Evolutionary conservation across 2,888 invertebrate genomes (phyloP).

Genomic region (Xestia rhomboidea): DNA sequence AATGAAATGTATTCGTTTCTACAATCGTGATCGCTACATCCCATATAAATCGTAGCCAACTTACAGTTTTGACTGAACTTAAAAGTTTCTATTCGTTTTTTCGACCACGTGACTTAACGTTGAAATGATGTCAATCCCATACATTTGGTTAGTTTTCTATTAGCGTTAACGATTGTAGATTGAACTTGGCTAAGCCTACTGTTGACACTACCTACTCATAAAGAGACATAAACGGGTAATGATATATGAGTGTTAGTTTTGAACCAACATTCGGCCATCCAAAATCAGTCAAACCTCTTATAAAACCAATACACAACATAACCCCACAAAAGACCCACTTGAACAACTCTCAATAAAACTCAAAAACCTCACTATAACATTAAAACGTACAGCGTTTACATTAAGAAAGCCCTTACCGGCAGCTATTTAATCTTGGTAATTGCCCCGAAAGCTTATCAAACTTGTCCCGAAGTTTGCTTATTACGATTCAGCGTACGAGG

Average conservation of each 20-base stretch:
- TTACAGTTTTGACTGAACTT: too few species aligned
- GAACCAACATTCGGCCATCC: not conserved
- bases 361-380: slow-evolving; percentile 57
- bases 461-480: slow-evolving; percentile 83
- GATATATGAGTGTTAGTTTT: not conserved
- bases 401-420: slow-evolving; percentile 69
- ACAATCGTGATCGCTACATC: too few species aligned
- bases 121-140: too few species aligned
- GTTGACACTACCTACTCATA: not conserved
- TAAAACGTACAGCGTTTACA: slow-evolving; percentile 64
- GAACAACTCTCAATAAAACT: slow-evolving; percentile 47
- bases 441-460: slow-evolving; percentile 84
- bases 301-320: slow-evolving; percentile 11
- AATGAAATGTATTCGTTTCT: too few species aligned
- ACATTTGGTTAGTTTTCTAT: too few species aligned
- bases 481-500: slow-evolving; percentile 81
- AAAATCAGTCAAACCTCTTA: not conserved
- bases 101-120: too few species aligned
- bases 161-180: too few species aligned
- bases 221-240: not conserved
- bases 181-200: too few species aligned
- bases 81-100: too few species aligned
- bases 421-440: slow-evolving; percentile 81
- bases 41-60: too few species aligned
- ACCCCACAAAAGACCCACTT: slow-evolving; percentile 16